Evolutionary conservation across 2,888 invertebrate species (phyloP).

Genomic region (Epiblema foenella): DNA sequence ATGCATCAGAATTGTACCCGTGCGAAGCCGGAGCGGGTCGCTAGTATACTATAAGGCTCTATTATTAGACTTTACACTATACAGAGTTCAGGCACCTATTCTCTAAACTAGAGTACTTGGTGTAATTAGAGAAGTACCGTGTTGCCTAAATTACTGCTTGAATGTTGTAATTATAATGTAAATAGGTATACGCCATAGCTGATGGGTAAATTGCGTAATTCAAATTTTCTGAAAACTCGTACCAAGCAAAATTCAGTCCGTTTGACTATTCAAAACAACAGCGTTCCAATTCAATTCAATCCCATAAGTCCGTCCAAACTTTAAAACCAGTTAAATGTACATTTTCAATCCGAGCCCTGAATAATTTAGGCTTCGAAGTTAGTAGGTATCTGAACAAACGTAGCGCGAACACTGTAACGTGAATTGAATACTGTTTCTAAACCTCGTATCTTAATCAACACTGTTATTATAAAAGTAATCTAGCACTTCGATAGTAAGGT

Average conservation of each 20-base stretch:
- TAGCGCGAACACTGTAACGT: constrained; percentile 46
- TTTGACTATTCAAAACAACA: constrained; percentile 33
- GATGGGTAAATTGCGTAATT: too few relatives aligned
- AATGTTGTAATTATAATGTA: too few relatives aligned
- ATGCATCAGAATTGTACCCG: too few relatives aligned
- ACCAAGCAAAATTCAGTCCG: not conserved
- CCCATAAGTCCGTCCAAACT: constrained; percentile 47
- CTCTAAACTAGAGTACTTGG: too few relatives aligned
- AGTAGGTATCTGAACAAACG: constrained; percentile 61
- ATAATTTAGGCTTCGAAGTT: constrained; percentile 61
- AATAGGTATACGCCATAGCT: too few relatives aligned
- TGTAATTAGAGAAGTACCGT: too few relatives aligned
- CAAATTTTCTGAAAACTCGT: not conserved
- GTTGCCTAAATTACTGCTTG: too few relatives aligned
- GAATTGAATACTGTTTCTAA: constrained; percentile 19
- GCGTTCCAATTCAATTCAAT: constrained; percentile 40
- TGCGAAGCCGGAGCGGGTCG: too few relatives aligned
- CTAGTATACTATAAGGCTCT: too few relatives aligned
- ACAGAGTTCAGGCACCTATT: too few relatives aligned
- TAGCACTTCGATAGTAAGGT: not conserved
- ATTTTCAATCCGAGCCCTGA: constrained; percentile 53
- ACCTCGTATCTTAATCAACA: constrained; percentile 2
- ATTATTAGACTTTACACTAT: too few relatives aligned
- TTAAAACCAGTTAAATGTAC: constrained; percentile 48
- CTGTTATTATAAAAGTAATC: not conserved